Conservation (phyloP, 2,113 vertebrate genomes). For the Podiceps cristatus region DNA sequence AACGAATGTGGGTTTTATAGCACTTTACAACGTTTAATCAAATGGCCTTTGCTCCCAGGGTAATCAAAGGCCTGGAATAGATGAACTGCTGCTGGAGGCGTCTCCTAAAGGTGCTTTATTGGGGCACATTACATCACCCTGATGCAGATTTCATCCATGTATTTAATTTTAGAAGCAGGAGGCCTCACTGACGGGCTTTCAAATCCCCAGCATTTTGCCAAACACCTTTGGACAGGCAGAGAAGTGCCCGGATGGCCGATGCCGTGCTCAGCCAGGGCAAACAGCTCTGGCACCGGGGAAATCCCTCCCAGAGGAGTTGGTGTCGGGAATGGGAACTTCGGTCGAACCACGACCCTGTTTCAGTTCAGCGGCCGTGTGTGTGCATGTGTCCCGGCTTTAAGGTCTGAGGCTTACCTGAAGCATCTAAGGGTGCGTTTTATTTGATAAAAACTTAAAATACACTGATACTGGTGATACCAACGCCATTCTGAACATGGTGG, state of each 20-base stretch:
- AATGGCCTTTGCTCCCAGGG: not conserved
- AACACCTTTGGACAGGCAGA: not conserved
- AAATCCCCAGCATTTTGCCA: accelerated
- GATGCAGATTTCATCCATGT: not conserved
- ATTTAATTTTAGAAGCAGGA: not conserved
- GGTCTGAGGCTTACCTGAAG: not conserved
- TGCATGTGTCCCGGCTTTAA: not conserved
- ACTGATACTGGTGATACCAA: not conserved
- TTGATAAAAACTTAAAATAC: not conserved
- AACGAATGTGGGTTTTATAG: not conserved
- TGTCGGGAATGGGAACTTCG: not conserved
- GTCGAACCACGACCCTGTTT: not conserved
- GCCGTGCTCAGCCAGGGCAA: not conserved
- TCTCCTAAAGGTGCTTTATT: not conserved
- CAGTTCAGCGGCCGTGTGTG: accelerated
- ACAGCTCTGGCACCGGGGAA: not conserved
- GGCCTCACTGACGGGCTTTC: not conserved
- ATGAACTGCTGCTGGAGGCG: not conserved
- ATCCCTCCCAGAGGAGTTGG: not conserved
- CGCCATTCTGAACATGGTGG: accelerated
- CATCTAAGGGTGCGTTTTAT: not conserved
- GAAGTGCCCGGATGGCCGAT: accelerated
- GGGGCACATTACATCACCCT: accelerated
- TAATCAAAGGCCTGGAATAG: not conserved
- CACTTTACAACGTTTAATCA: not conserved